Conservation (phyloP, 2,888 invertebrate species). For the Polietes domitor region DNA sequence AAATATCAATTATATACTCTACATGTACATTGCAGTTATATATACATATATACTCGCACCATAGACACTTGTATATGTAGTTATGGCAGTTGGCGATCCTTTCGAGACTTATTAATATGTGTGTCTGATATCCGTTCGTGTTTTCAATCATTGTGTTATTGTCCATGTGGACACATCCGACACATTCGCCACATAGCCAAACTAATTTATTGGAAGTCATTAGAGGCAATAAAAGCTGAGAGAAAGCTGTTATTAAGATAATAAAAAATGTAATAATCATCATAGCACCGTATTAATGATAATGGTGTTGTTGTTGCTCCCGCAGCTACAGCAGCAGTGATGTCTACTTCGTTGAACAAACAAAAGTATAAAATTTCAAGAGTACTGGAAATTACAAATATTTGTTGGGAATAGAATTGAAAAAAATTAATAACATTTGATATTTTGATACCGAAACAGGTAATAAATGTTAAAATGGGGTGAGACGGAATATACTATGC, state of each 20-base stretch:
- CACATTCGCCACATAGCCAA: background rate
- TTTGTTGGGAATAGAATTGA: background rate
- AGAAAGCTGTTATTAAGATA: slow-evolving; percentile 48
- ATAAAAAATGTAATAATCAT: slow-evolving; percentile 46
- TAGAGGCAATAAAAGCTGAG: slow-evolving; percentile 48
- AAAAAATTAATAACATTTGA: too few relatives aligned
- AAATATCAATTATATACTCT: too few relatives aligned
- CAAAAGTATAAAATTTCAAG: too few relatives aligned
- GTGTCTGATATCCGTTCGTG: slow-evolving; percentile 26
- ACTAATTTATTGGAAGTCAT: slow-evolving; percentile 46
- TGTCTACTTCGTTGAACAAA: background rate
- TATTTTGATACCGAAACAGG: too few relatives aligned
- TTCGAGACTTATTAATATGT: slow-evolving; percentile 47
- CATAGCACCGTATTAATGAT: slow-evolving; percentile 41
- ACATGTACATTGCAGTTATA: too few relatives aligned
- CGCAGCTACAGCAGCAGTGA: background rate
- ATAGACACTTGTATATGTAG: background rate
- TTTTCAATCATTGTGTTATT: slow-evolving; percentile 34
- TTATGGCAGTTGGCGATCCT: slow-evolving; percentile 37
- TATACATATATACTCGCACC: too few relatives aligned
- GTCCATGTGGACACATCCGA: background rate
- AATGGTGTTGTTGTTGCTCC: slow-evolving; percentile 11
- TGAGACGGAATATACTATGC: too few relatives aligned
- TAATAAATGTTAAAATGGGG: too few relatives aligned
- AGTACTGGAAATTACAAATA: background rate